These are phyloP conservation scores for Plemyria rubiginata DNA, from an alignment of 2,888 invertebrate species.

Conservation along the genomic window DNA sequence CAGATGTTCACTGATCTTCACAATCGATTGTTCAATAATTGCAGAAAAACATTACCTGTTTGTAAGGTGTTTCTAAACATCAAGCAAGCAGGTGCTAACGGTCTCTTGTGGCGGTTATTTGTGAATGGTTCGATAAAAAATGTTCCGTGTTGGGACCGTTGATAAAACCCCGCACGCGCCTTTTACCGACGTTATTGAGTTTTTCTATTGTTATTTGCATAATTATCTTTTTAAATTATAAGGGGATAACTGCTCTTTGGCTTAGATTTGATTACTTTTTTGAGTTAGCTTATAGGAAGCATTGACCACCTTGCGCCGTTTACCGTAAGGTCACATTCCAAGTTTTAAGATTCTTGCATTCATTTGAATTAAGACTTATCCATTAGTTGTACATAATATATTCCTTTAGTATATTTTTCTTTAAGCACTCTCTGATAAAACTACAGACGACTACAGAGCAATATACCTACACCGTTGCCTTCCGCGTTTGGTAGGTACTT, in stretches of 20 bases:
- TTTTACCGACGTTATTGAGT: conserved; percentile 49
- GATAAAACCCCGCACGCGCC: conserved; percentile 61
- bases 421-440: background rate
- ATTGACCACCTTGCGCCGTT: background rate
- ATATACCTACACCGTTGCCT: conserved; percentile 33
- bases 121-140: conserved; percentile 76
- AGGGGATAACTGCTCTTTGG: conserved; percentile 12
- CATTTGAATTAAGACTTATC: too few relatives aligned
- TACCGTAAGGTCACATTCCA: background rate
- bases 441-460: too few relatives aligned
- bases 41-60: conserved; percentile 28
- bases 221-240: conserved; percentile 29
- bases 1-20: conserved; percentile 16
- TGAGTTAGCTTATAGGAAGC: background rate
- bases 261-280: conserved; percentile 4
- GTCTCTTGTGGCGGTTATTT: conserved; percentile 74
- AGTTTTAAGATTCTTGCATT: background rate
- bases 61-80: conserved; percentile 41
- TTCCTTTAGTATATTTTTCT: background rate
- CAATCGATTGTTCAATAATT: conserved; percentile 15
- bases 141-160: conserved; percentile 61
- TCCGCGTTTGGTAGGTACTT: conserved; percentile 29
- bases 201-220: conserved; percentile 48
- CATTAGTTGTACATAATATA: background rate
- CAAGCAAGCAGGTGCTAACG: conserved; percentile 76